Base-by-base conservation (phyloP, 2,888 invertebrate genomes). In the Conistra vaccinii region DNA sequence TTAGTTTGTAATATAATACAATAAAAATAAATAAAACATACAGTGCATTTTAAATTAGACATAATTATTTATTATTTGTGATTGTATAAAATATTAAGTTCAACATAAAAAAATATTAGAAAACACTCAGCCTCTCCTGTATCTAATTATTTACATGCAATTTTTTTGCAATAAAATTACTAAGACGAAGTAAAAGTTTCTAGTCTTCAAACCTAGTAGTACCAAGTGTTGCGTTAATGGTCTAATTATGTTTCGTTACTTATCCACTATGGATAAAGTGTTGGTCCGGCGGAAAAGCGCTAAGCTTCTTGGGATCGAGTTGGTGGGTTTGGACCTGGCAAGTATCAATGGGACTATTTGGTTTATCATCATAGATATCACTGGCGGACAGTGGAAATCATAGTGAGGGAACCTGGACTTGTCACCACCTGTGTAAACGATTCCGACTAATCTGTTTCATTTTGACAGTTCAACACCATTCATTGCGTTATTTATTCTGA, bases 281-380 rank as follows among this genome's bases (percentile, higher is more conserved):
- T 14, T 77, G 55, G 62, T 32, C 1, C 39, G 62, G 42, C 51
- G 55, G 48, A 55, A 48, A 57, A 62, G 26, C 29, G n/a, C 57
- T 32, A 29, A 61, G 14, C 26, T 62, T 29, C 53, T 77, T 32
- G 26, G 6, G 14, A 32, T 62, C 39, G 80, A 80, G 1, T n/a
- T 80, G 1, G 2, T 62, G 14, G n/a, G 48, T 26, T 51, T 73
- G 32, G 76, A 80, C 14, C 48, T 73, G 76, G 76, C 48, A 77
- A 77, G 76, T 79, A 80, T 42, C 35, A 32, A 61, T 42, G 17
- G 0, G 3, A 51, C 51, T 51, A 51, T 23, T 51, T 51, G 9
- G 9, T 51, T 51, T 51, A 23, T 51, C 51, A 4, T 48, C 42
- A 0, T 42, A 51, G n/a, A 51, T n/a, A 3, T 51, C n/a, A n/a